Evolutionary conservation across 2,888 invertebrate species (phyloP), one percentile per base, ranked within the genome.

Genomic region (Liodrosophila aerea): DNA sequence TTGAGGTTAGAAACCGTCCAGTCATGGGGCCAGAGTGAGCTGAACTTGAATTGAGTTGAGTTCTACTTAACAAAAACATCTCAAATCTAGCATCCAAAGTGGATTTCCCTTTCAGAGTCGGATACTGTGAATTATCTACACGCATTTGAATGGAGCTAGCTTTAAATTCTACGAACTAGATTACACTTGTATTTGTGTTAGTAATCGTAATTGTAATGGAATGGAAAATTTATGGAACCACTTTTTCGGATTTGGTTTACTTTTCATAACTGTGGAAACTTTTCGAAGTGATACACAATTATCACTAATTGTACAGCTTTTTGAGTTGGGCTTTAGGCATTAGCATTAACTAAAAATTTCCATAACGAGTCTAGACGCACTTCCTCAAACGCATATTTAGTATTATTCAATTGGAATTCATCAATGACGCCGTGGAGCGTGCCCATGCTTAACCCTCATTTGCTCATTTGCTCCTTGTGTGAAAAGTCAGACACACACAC

Each of bases 171-270:
- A 57, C 41, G 49, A 54, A 54, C 15, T 18, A n/a, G 47, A 64
- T 29, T 16, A 58, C 9, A 22, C 5, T 22, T 22, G 22, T 47
- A 22, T 37, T 37, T 43, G 39, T 45, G 52, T 37, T 9, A 9
- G 37, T 37, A 22, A 22, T 22, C 5, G 37, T n/a, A n/a, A 34
- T 34, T 34, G 34, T 34, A 22, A 13, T 45, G 63, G 59, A 76
- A 70, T 76, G 81, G 76, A 76, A 76, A 81, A 62, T 72, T 72
- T 69, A 34, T 22, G 11, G 67, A 67, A 63, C 57, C 39, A 64
- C 50, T 64, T 61, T 22, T 67, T 60, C 22, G 30, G 13, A 46
- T 52, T 73, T 34, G 40, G 46, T 63, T 57, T 52, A 29, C 39
- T 49, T 64, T 54, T 53, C 41, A 67, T 64, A 65, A 63, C 36